phyloP scores from a whole-genome alignment of 35 echinoderm and acorn worm species.

The Apostichopus californicus region DNA sequence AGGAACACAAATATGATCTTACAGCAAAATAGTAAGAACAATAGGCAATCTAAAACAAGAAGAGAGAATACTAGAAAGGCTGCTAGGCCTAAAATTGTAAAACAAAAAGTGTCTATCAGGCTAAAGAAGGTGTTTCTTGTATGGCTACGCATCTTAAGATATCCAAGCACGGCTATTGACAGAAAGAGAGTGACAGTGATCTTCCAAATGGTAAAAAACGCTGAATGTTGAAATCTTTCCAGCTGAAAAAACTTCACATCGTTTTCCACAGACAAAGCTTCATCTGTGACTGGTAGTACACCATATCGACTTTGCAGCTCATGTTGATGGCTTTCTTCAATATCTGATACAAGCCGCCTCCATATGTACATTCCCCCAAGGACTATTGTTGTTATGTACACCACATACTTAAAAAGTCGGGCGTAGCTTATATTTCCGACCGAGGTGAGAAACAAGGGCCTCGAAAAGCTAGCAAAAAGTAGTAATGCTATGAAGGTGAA shows the following conservation, averaged over 20 bases:
- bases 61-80: slow-evolving; percentile 28
- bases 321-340: background rate
- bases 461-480: slow-evolving; percentile 9
- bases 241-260: background rate
- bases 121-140: slow-evolving; percentile 10
- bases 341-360: slow-evolving; percentile 35
- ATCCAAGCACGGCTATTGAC: slow-evolving; percentile 6
- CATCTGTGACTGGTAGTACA: background rate
- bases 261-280: background rate
- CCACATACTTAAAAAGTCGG: background rate
- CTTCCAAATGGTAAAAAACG: slow-evolving; percentile 11
- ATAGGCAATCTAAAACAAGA: slow-evolving; percentile 18
- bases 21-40: slow-evolving; percentile 2
- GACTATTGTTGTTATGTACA: background rate
- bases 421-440: background rate
- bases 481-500: background rate
- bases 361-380: slow-evolving; percentile 38
- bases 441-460: slow-evolving; percentile 5
- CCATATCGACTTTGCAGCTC: background rate
- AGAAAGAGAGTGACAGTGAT: background rate
- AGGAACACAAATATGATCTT: background rate
- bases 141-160: background rate
- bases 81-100: slow-evolving; percentile 13
- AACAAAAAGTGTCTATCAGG: slow-evolving; percentile 15
- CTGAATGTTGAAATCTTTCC: background rate